Evolutionary conservation across 2,113 vertebrate genomes (phyloP), one percentile per base, ranked within the genome.

Genomic region (Protobothrops flavoviridis): DNA sequence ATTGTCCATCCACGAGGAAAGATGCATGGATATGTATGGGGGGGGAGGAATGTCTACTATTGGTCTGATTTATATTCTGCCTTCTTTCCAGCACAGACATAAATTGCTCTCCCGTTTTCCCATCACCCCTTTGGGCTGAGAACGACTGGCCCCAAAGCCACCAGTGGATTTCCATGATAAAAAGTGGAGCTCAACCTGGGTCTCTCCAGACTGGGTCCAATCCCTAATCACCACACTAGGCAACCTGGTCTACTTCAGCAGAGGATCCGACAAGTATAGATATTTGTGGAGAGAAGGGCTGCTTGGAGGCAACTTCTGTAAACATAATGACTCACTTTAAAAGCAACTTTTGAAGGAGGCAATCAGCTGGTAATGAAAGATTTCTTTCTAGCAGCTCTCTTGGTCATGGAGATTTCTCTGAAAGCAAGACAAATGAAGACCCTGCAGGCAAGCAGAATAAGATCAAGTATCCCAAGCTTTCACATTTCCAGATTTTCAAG

Each of bases 361-460:
- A 90, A 48, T 64, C 59, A 10, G 43, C 26, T 90, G 59, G n/a
- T 64, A 90, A 64, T 64, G 57, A 90, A 90, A 64, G 59, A 20
- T 48, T 29, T 50, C 13, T 69, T 59, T 57, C 88, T 59, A 24
- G 33, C 55, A 24, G 88, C 39, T 43, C 88, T 43, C 88, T 45
- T 50, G 59, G 59, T 90, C 59, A 50, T 50, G 59, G 89, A 90
- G 59, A 48, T 48, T 90, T 64, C 89, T 69, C 7, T 64, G 89
- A 69, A 90, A 90, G 89, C 59, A 50, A 90, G 89, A 90, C 43
- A 64, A 64, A 90, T 90, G 57, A 61, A 69, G 45, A 52, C 59
- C 59, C 89, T 69, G 45, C 59, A n/a, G 59, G 45, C 24, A 1
- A 48, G 21, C 33, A 53, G 50, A 59, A 56, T 33, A 48, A 90